phyloP scores from a whole-genome alignment of 2,113 vertebrate species.

The Phainopepla nitens region DNA sequence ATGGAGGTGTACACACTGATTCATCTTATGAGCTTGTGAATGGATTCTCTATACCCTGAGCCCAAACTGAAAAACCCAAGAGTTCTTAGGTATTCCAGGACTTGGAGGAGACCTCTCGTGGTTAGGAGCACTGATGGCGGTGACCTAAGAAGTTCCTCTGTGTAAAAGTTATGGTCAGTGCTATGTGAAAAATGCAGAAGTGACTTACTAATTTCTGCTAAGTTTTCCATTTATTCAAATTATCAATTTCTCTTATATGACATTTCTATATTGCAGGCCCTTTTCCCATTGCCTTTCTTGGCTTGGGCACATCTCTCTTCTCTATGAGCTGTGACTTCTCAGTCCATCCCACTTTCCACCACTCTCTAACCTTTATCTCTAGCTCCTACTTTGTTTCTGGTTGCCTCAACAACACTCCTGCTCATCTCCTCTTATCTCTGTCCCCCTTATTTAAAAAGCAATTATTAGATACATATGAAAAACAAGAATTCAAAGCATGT shows the following conservation, averaged over 20 bases:
- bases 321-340: background rate
- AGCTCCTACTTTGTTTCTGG: background rate
- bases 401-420: background rate
- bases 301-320: background rate
- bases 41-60: background rate
- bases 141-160: background rate
- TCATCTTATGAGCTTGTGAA: background rate
- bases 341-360: background rate
- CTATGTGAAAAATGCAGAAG: background rate
- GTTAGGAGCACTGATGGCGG: background rate
- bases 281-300: background rate
- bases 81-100: background rate
- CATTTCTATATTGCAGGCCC: background rate
- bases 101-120: background rate
- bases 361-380: background rate
- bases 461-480: background rate
- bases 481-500: background rate
- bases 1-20: background rate
- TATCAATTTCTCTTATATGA: background rate
- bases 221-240: background rate
- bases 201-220: background rate
- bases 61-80: background rate
- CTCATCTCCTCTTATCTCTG: background rate
- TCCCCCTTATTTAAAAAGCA: background rate
- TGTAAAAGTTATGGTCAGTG: background rate